Evolutionary conservation across 2,888 invertebrate genomes (phyloP), one percentile per base, ranked within the genome.

Genomic region (Hirtodrosophila trivittata): DNA sequence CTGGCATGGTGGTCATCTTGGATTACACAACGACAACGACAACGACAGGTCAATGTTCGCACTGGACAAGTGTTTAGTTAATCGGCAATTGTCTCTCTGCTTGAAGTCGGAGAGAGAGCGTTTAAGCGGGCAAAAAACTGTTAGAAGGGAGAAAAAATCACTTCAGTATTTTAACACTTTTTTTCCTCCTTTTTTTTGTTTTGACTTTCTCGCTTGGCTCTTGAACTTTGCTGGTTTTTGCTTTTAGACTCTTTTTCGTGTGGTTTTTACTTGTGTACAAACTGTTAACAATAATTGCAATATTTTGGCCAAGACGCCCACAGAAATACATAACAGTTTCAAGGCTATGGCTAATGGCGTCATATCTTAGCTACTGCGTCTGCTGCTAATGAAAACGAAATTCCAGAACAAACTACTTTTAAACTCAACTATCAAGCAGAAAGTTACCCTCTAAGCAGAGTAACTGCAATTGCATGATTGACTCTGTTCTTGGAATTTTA

Each of bases 1-100:
- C 91, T 30, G 91, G 91, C 88, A 90, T 91, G 67, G 90, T 86
- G 66, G 91, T 84, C 91, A 90, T 91, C 60, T 37, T 87, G 74
- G 38, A 37, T 52, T 57, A 21, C 30, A 41, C 38, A 56, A 45
- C 39, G 14, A 26, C 49, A 25, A 33, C 7, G n/a, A 18, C 50
- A 43, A 37, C 35, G 30, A 12, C 50, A 43, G 55, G 56, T 73
- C 50, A 69, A 60, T 55, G 62, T 47, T 30, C 62, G 46, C 26
- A 14, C 35, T 39, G 45, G n/a, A 13, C 16, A 47, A 42, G 6
- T 51, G 45, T 60, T 55, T 52, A 45, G 37, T 42, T 45, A 68
- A 59, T 54, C 52, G 54, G 42, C 37, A 25, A 41, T 25, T 51
- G 51, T 57, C 55, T 56, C 67, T 66, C 66, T 37, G 32, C 33